phyloP scores from a whole-genome alignment of 1,140 invertebrate species.

The Euglossa dilemma region DNA sequence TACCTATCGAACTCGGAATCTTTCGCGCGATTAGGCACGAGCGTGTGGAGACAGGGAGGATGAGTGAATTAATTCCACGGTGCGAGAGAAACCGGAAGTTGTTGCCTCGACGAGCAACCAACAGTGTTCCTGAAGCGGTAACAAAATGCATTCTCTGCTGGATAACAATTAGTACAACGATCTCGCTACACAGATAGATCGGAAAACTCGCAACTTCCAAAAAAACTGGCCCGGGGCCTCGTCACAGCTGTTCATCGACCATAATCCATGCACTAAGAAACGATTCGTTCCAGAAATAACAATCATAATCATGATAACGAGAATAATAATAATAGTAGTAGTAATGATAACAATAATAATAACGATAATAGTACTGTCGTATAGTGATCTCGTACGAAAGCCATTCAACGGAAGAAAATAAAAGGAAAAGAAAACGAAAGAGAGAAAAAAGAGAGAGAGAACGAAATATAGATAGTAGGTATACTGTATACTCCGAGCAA shows the following conservation, averaged over 20 bases:
- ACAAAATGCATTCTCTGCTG: constrained; percentile 58
- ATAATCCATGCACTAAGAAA: constrained; percentile 67
- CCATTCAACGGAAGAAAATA: constrained; percentile 53
- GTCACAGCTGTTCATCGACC: constrained; percentile 45
- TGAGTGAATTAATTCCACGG: not conserved
- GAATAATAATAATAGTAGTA: constrained; percentile 27
- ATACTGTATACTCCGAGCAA: constrained; percentile 42
- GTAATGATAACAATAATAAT: constrained; percentile 9
- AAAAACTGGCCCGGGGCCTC: constrained; percentile 35
- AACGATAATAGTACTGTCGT: not conserved
- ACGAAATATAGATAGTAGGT: not conserved
- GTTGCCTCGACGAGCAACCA: constrained; percentile 9
- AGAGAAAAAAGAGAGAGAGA: too few species aligned
- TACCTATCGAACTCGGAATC: not conserved
- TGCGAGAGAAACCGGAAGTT: not conserved
- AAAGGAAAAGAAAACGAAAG: too few species aligned
- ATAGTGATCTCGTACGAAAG: constrained; percentile 59
- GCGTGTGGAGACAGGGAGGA: not conserved
- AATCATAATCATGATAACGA: constrained; percentile 35
- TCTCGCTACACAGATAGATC: constrained; percentile 63
- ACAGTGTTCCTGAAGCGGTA: constrained; percentile 51
- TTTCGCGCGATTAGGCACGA: not conserved
- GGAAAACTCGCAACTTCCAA: constrained; percentile 49
- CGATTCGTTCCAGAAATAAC: constrained; percentile 65
- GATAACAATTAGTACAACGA: constrained; percentile 53